These are phyloP conservation scores for Sylvia atricapilla DNA, from an alignment of 2,113 vertebrate genomes.

Conservation along the genomic window DNA sequence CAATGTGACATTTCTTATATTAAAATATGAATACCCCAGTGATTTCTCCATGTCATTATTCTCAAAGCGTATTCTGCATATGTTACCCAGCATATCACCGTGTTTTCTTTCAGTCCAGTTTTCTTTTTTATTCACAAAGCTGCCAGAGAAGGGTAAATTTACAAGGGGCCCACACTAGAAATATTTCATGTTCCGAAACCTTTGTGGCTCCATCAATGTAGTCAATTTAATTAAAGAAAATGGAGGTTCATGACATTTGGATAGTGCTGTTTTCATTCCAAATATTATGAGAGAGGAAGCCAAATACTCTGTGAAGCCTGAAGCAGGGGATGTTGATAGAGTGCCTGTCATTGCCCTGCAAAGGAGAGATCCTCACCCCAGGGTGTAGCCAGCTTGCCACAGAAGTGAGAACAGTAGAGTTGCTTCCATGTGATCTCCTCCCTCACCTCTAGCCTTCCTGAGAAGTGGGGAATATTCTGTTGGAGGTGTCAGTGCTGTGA, in stretches of 20 bases:
- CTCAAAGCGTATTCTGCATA: background rate
- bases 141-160: background rate
- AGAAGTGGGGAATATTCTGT: background rate
- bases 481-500: background rate
- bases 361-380: background rate
- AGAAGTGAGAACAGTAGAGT: background rate
- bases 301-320: background rate
- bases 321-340: background rate
- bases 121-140: background rate
- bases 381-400: background rate
- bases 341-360: background rate
- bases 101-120: background rate
- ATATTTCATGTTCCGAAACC: background rate
- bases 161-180: background rate
- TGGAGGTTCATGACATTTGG: background rate
- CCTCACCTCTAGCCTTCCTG: background rate
- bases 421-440: background rate
- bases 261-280: background rate
- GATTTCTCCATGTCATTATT: background rate
- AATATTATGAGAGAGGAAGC: background rate
- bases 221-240: slow-evolving; percentile 11
- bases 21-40: background rate
- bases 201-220: background rate
- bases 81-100: background rate
- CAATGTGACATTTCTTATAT: background rate